Base-by-base conservation (phyloP, 2,113 vertebrate species). In the Dicentrarchus labrax region DNA sequence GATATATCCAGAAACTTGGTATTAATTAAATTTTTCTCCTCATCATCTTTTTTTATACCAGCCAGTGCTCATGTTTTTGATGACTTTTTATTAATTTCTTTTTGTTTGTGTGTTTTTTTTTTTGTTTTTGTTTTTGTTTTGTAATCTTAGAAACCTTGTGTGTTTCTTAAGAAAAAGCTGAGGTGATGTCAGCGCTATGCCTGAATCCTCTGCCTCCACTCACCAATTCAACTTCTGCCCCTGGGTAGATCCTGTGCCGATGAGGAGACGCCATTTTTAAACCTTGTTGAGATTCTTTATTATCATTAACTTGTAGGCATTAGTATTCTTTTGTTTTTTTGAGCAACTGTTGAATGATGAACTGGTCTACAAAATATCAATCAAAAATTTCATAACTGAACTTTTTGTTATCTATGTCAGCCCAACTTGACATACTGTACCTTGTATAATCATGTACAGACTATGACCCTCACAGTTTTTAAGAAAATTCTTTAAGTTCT, bases 1-100 rank as follows among this genome's bases (percentile, higher is more conserved):
- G 89, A 94, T 96, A 94, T 95, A 96, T 95, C 93, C 94, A 95
- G 92, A 95, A 86, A 88, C 87, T 87, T 95, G 92, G 89, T 91
- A 94, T 91, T 84, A 92, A 89, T 88, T 84, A 83, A 83, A 9
- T 59, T 85, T 89, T 91, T 91, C 91, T 92, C 89, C 51, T 92
- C 82, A 90, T 88, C 60, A 65, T 87, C 17, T 56, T 86, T 90
- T 89, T 93, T 86, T 78, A 85, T 90, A 89, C 82, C 77, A 90
- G 85, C 83, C 82, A 88, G 76, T 83, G 85, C 78, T 90, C 80
- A 82, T 81, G 76, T 87, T 87, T 80, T 80, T 79, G 68, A 76
- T 76, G 66, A 50, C 47, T 76, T 86, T 86, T 82, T 64, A 47
- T 80, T 50, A 36, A 12, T 65, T 71, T 71, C 60, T 43, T 67